phyloP scores from a whole-genome alignment of 2,797 vertebrate species.

The Gambusia yucatana region DNA sequence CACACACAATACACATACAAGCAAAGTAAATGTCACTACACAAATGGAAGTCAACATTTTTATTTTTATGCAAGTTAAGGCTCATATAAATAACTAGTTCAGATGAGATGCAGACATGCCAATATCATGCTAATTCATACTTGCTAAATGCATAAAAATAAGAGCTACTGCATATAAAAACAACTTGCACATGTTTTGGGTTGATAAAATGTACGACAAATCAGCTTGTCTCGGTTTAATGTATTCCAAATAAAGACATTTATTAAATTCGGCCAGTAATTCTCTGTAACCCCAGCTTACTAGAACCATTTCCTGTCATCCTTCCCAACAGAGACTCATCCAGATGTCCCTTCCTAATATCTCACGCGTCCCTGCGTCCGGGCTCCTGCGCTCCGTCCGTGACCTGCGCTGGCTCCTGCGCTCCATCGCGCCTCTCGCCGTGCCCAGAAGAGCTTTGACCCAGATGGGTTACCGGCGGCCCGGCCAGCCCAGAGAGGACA shows the following conservation, averaged over 20 bases:
- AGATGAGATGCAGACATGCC: not conserved
- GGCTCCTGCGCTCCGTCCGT: constrained; percentile 49
- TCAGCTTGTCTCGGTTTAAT: not conserved
- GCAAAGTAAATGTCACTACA: too few species aligned
- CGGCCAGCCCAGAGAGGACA: constrained; percentile 74
- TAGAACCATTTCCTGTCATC: constrained; percentile 1
- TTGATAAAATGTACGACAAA: not conserved
- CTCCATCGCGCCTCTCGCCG: constrained; percentile 17
- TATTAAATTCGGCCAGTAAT: not conserved
- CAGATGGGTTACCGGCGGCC: constrained; percentile 84
- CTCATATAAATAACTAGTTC: not conserved
- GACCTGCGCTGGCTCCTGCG: constrained; percentile 36
- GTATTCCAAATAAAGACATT: not conserved
- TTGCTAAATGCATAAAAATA: not conserved
- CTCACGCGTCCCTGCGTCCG: constrained; percentile 38
- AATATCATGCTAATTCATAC: not conserved
- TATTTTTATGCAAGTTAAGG: not conserved
- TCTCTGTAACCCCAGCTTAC: not conserved
- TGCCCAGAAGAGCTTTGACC: constrained; percentile 48
- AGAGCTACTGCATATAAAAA: not conserved
- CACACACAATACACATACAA: too few species aligned
- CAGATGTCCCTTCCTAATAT: constrained; percentile 56
- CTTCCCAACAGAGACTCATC: constrained; percentile 37
- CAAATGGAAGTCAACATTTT: not conserved
- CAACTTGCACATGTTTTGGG: not conserved